A percentile compares a stretch with the other conserved stretches of the same genome.
Evolutionary conservation across 2,888 invertebrate species (phyloP).

Genomic region (Brachycybe producta): DNA sequence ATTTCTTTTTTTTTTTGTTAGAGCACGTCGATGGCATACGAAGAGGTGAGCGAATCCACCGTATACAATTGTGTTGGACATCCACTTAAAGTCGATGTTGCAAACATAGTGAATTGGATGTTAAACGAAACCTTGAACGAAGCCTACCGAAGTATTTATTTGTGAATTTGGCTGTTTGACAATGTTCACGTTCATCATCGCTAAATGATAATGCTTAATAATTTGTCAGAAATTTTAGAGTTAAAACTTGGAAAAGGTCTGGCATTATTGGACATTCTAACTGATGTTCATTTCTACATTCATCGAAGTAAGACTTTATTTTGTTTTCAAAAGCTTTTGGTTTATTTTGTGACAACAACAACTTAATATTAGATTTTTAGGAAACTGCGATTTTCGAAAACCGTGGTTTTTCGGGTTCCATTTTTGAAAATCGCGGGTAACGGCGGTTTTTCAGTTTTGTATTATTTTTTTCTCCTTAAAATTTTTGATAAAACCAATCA

Average conservation of each 20-base stretch:
- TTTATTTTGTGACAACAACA: conserved; percentile 4
- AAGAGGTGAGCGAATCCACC: conserved; percentile 71
- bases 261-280: conserved; percentile 82
- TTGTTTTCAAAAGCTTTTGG: neutral
- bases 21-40: conserved; percentile 87
- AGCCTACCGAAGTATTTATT: conserved; percentile 67
- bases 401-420: too few species aligned
- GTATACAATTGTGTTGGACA: conserved; percentile 96
- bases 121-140: conserved; percentile 59
- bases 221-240: conserved; percentile 42
- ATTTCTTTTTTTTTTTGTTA: conserved; percentile 27
- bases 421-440: too few species aligned
- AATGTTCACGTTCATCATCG: neutral
- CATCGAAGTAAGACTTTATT: conserved; percentile 59
- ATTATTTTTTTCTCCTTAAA: too few species aligned
- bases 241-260: conserved; percentile 78
- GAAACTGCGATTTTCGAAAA: too few species aligned
- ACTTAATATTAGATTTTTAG: neutral
- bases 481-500: too few species aligned
- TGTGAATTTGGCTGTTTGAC: conserved; percentile 9
- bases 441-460: neutral
- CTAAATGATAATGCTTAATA: neutral
- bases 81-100: conserved; percentile 78
- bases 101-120: conserved; percentile 73
- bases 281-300: conserved; percentile 74